Conservation (phyloP, 2,888 invertebrate genomes). For the Phengaris alcon region DNA sequence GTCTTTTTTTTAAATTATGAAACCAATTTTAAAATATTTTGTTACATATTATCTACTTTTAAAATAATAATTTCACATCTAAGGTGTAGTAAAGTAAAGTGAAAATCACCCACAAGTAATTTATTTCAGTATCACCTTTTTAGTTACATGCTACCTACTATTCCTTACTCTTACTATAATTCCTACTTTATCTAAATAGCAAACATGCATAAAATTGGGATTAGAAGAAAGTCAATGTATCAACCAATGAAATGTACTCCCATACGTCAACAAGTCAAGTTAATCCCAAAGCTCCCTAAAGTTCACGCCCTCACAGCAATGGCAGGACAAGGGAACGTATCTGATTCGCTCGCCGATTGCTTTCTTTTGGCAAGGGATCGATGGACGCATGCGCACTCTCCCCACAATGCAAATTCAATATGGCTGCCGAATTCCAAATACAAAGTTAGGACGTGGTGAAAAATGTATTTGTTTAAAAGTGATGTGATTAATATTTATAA, state of each 20-base stretch:
- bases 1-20: no score
- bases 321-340: conserved; percentile 51
- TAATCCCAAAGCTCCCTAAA: not conserved
- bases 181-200: no score
- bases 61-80: no score
- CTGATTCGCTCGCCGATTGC: conserved; percentile 57
- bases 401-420: conserved; percentile 47
- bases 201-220: no score
- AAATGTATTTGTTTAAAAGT: not conserved
- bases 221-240: not conserved
- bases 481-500: no score
- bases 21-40: no score
- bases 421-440: conserved; percentile 45
- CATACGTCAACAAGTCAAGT: not conserved
- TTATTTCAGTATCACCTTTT: no score
- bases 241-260: conserved; percentile 3
- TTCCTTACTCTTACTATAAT: no score
- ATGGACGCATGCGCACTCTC: conserved; percentile 50
- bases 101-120: no score
- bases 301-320: conserved; percentile 62
- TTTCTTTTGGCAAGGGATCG: conserved; percentile 47
- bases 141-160: no score
- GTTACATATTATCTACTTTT: no score
- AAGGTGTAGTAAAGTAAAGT: no score
- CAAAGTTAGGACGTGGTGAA: not conserved